Conservation (phyloP, 2,113 vertebrate species). For the Carassius auratus region DNA sequence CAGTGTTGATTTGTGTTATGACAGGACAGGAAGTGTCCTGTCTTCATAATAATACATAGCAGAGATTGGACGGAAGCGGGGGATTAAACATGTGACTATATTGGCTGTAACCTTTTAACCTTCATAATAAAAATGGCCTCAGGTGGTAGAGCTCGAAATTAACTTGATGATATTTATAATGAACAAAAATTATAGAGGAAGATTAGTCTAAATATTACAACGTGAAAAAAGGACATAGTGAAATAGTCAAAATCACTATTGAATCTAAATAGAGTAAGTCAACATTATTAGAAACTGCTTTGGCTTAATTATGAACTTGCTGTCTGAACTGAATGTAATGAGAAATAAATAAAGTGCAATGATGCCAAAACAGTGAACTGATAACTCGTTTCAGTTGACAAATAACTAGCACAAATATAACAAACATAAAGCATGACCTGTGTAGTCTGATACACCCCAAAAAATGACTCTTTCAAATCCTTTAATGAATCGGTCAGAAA, state of each 20-base stretch:
- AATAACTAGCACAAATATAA: neutral
- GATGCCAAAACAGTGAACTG: neutral
- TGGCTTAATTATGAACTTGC: neutral
- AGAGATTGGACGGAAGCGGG: neutral
- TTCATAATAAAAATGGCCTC: neutral
- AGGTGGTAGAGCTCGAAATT: neutral
- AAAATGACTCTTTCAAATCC: neutral
- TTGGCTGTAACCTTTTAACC: no score
- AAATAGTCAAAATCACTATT: neutral
- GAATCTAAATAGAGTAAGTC: neutral
- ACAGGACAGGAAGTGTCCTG: neutral
- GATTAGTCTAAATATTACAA: no score
- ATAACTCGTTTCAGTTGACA: neutral
- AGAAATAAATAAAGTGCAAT: neutral
- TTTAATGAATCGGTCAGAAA: neutral
- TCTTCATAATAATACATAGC: neutral
- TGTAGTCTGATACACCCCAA: neutral
- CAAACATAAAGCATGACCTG: neutral
- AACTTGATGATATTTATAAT: neutral
- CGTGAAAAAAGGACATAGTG: neutral
- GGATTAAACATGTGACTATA: neutral
- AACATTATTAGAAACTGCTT: neutral
- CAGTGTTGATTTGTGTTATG: slow-evolving; percentile 26
- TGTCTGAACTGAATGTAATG: neutral
- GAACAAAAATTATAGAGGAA: neutral